Base-by-base conservation (phyloP, 2,113 vertebrate genomes). In the Mus musculus region DNA sequence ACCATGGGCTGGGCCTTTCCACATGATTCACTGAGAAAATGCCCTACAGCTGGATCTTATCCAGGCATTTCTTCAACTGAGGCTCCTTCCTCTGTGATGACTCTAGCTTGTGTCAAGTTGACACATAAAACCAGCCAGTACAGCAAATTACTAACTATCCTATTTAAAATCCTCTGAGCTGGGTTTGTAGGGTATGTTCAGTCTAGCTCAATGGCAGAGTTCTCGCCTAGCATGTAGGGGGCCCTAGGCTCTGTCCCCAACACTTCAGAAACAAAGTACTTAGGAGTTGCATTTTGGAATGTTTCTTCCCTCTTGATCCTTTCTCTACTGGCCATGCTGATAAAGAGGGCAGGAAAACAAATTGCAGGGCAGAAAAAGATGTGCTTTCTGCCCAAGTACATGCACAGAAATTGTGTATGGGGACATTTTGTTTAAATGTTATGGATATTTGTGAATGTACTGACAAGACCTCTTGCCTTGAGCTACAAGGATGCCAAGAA, bases 391-490 rank as follows among this genome's bases (percentile, higher is more conserved):
- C 33, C 73, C 77, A 85, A 91, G 75, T 46, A 22, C 46, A 59
- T 28, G 0, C 2, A 49, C 16, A 67, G 24, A 85, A 93, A 73
- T 71, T 80, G 20, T 9, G 30, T 63, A 22, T 33, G 72, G 46
- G 73, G 19, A 94, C 56, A 14, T 94, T 88, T 73, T 54, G 65
- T 67, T 78, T 94, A 52, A 97, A 86, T 86, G 85, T 20, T 39
- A 36, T n/a, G 22, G 33, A 17, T 82, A 75, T 89, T 78, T 67
- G 5, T 89, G 26, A 96, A 82, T 89, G 2, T 76, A 46, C 52
- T 88, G 17, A 81, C 81, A 26, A 96, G 67, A 73, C 13, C 49
- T 30, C 89, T 84, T n/a, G 14, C 46, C 73, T 26, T 52, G 54
- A 30, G 26, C 88, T 52, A 90, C 73, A 59, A 90, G 69, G 52